Conservation (phyloP, 2,113 vertebrate genomes). For the Neodontobutis hainanensis region DNA sequence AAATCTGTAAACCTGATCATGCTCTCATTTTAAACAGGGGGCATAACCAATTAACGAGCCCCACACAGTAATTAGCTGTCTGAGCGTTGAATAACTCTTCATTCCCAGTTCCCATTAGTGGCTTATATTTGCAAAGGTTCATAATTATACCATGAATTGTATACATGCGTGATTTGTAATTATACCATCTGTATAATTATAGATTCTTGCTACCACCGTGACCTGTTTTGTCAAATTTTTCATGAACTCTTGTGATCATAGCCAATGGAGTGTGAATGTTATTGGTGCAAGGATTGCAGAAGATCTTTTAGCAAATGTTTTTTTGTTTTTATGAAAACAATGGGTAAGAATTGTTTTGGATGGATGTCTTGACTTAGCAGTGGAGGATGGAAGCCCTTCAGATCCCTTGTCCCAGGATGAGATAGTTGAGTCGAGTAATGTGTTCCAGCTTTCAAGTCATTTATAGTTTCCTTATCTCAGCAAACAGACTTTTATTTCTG, state of each 20-base stretch:
- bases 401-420: slow-evolving; percentile 16
- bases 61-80: slow-evolving; percentile 75
- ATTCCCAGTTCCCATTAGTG: slow-evolving; percentile 73
- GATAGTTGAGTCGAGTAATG: slow-evolving; percentile 6
- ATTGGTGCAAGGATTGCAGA: slow-evolving; percentile 42
- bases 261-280: slow-evolving; percentile 52
- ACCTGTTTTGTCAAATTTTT: slow-evolving; percentile 72
- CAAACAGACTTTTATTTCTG: slow-evolving; percentile 2
- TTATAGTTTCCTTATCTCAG: slow-evolving; percentile 31
- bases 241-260: slow-evolving; percentile 55
- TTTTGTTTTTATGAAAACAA: slow-evolving; percentile 50
- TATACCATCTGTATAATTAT: slow-evolving; percentile 74
- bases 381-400: slow-evolving; percentile 34
- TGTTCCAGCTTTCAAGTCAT: not conserved
- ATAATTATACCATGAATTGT: slow-evolving; percentile 76
- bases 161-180: slow-evolving; percentile 73
- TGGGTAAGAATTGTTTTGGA: slow-evolving; percentile 58
- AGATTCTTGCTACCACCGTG: slow-evolving; percentile 64
- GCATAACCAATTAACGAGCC: slow-evolving; percentile 70
- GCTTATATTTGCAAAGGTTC: slow-evolving; percentile 68
- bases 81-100: slow-evolving; percentile 70
- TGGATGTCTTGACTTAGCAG: slow-evolving; percentile 22
- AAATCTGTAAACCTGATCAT: slow-evolving; percentile 63
- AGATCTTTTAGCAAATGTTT: slow-evolving; percentile 55
- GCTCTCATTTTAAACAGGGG: slow-evolving; percentile 55